Percentiles rank a stretch among this genome's conserved stretches.
Conservation (phyloP, 2,113 vertebrate genomes). For the Laticauda colubrina region DNA sequence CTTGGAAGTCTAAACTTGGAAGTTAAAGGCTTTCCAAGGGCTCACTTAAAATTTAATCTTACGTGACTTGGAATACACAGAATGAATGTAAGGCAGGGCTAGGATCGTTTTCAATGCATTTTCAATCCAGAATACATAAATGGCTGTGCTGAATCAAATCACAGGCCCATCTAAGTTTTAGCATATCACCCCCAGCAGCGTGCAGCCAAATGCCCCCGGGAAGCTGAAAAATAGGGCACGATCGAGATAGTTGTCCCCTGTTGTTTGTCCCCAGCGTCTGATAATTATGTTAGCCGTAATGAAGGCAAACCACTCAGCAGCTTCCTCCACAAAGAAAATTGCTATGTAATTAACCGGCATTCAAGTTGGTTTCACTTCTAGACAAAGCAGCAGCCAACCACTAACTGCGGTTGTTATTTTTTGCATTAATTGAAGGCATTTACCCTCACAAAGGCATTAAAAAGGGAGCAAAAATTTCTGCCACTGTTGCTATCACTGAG, state of each 20-base stretch:
- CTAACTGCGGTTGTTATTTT: neutral
- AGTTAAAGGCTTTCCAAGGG: neutral
- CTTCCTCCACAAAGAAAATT: conserved; percentile 16
- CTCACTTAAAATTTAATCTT: neutral
- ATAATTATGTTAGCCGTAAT: conserved; percentile 20
- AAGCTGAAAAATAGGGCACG: conserved; percentile 5
- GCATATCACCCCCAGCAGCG: neutral
- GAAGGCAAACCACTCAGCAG: conserved; percentile 20
- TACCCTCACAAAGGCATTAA: neutral
- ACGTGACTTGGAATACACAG: neutral
- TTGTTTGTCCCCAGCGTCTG: conserved; percentile 16
- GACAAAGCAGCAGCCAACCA: conserved; percentile 24
- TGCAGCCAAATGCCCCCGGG: neutral
- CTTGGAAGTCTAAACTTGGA: neutral
- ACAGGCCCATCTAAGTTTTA: neutral
- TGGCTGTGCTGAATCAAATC: neutral
- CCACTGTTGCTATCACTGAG: neutral
- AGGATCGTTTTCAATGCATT: neutral
- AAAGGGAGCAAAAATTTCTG: conserved; percentile 2
- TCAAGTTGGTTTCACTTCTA: conserved; percentile 27
- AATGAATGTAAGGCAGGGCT: neutral
- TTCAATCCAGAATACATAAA: neutral
- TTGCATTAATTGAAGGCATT: conserved; percentile 20
- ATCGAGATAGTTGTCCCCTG: conserved; percentile 7
- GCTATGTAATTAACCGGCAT: conserved; percentile 30